These are phyloP conservation scores for Leptodirus hochenwartii DNA, from an alignment of 2,888 invertebrate genomes.

Conservation along the genomic window DNA sequence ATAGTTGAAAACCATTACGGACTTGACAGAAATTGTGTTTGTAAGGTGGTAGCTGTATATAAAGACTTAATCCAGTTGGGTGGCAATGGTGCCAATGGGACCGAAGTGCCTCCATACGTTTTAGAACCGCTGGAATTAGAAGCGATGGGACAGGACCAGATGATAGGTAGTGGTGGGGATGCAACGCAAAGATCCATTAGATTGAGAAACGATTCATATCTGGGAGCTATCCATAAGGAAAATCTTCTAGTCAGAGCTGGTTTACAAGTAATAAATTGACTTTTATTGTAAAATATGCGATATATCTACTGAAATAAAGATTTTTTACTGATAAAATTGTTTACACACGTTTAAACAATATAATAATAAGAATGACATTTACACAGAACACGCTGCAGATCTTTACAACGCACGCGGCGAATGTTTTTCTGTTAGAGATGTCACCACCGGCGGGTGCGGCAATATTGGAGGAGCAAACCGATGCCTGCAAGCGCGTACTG, in stretches of 20 bases:
- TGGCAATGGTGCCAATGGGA: constrained; percentile 31
- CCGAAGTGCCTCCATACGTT: constrained; percentile 67
- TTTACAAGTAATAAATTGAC: constrained; percentile 37
- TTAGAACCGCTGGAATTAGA: constrained; percentile 42
- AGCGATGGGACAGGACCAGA: constrained; percentile 16
- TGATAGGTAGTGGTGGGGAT: constrained; percentile 5
- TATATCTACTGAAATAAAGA: too few species aligned
- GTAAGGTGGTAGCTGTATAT: constrained; percentile 82
- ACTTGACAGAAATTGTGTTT: too few species aligned
- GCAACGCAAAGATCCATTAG: constrained; percentile 28
- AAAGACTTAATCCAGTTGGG: constrained; percentile 76
- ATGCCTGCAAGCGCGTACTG: constrained; percentile 86
- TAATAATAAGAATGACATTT: constrained; percentile 9
- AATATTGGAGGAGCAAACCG: constrained; percentile 79
- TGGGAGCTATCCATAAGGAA: constrained; percentile 66
- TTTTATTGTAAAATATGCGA: background rate
- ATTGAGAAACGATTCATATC: constrained; percentile 67
- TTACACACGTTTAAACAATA: background rate
- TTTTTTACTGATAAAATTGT: background rate
- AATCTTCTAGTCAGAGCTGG: constrained; percentile 67
- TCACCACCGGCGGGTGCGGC: constrained; percentile 35
- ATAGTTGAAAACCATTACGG: too few species aligned
- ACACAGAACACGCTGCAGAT: constrained; percentile 60
- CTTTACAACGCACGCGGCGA: constrained; percentile 89
- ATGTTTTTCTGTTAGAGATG: constrained; percentile 71